These are phyloP conservation scores for Poecilus cupreus DNA, from an alignment of 2,888 invertebrate species.

Conservation along the genomic window DNA sequence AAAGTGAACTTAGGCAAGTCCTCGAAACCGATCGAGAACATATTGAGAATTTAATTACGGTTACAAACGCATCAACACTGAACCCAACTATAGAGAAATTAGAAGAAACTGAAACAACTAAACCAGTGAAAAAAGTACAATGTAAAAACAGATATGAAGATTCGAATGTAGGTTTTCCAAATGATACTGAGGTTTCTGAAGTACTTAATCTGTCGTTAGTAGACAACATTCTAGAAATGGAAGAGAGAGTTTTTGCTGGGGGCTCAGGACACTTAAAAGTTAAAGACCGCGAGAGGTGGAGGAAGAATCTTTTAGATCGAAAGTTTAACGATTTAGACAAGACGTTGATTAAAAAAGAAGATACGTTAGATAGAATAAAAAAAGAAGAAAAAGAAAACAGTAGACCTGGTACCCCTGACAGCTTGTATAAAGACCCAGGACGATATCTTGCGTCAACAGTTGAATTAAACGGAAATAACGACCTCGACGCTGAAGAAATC, in stretches of 20 bases:
- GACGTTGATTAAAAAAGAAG: slow-evolving; percentile 63
- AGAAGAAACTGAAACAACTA: slow-evolving; percentile 39
- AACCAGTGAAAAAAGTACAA: slow-evolving; percentile 61
- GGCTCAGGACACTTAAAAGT: slow-evolving; percentile 87
- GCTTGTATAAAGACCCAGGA: slow-evolving; percentile 73
- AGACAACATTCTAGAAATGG: slow-evolving; percentile 90
- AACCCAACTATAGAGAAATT: slow-evolving; percentile 65
- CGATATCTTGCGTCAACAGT: slow-evolving; percentile 70
- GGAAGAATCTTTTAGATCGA: slow-evolving; percentile 69
- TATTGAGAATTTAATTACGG: slow-evolving; percentile 68
- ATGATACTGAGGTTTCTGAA: slow-evolving; percentile 78
- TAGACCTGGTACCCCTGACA: slow-evolving; percentile 73
- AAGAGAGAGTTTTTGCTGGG: slow-evolving; percentile 90
- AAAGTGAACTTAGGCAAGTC: slow-evolving; percentile 84
- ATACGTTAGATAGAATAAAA: slow-evolving; percentile 60
- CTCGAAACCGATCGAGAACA: slow-evolving; percentile 78
- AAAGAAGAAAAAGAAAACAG: slow-evolving; percentile 66
- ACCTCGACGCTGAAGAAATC: slow-evolving; percentile 60
- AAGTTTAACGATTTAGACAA: slow-evolving; percentile 67
- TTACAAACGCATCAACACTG: slow-evolving; percentile 66
- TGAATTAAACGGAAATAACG: slow-evolving; percentile 66
- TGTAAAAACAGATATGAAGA: slow-evolving; percentile 73
- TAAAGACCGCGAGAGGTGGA: slow-evolving; percentile 77
- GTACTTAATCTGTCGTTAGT: slow-evolving; percentile 84
- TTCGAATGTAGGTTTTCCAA: slow-evolving; percentile 80